Base-by-base conservation (phyloP, 35 echinoderm and acorn worm genomes). In the Holothuria glaberrima region DNA sequence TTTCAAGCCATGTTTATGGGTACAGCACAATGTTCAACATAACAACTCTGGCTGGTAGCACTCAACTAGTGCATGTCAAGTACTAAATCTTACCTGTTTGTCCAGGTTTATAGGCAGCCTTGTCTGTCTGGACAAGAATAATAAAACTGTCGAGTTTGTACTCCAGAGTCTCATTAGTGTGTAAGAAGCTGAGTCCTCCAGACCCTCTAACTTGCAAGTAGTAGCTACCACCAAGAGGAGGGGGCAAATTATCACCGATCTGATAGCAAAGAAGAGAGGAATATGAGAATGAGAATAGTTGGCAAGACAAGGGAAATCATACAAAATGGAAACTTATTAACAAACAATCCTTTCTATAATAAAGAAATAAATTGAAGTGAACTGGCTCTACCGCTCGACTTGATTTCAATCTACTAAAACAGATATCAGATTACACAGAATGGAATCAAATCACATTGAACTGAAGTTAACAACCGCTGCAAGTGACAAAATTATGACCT, bases 61-160 rank as follows among this genome's bases (percentile, higher is more conserved):
- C 36, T 17, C 16, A 17, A 54, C 16, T 54, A 54, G 12, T 54
- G 50, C 0, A 14, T 54, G 0, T 54, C 36, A 54, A 54, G 16
- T 54, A 54, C 50, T 9, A 54, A 9, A 54, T 54, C 50, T 17
- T 54, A 84, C 80, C 34, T 84, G 80, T 84, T 33, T 84, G 27
- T 0, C 80, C 54, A 22, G 80, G 80, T 57, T 61, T 84, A 46
- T 84, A 84, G 26, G 80, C 80, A 84, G 80, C 80, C 21, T 84
- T 84, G 31, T 84, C 80, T 12, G 80, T 84, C 56, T 84, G 80
- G 3, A 84, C 56, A 7, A 84, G 80, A 36, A 84, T 60, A 30
- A 58, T 61, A 14, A 19, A 21, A 56, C 80, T 61, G 33, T 62
- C 46, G 9, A 7, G 12, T 58, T 38, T 57, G 80, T 84, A 84